Percentiles rank a stretch among this genome's conserved stretches.
phyloP scores from a whole-genome alignment of 2,888 invertebrate species.

The Spodoptera picta region DNA sequence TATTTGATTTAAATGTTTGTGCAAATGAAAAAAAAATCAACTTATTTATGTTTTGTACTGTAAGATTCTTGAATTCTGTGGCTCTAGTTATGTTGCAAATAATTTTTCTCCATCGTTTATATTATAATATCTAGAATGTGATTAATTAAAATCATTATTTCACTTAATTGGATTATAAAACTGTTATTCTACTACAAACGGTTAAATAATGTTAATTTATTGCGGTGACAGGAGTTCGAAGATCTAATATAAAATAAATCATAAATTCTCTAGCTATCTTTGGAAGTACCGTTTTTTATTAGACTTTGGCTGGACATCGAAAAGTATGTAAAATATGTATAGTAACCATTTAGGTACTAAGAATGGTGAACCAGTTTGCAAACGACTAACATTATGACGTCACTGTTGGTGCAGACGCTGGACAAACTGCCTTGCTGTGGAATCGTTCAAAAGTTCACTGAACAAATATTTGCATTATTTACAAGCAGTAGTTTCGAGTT shows the following conservation, averaged over 20 bases:
- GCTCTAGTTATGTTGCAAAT: too few relatives aligned
- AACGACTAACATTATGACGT: neutral
- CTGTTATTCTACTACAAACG: conserved; percentile 22
- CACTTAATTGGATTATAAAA: conserved; percentile 16
- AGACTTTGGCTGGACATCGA: conserved; percentile 7
- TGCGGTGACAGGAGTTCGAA: conserved; percentile 41
- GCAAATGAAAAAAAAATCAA: too few relatives aligned
- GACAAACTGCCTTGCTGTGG: too few relatives aligned
- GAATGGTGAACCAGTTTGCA: conserved; percentile 13
- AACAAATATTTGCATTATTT: too few relatives aligned
- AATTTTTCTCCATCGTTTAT: too few relatives aligned
- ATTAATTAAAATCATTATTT: conserved; percentile 7
- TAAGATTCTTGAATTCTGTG: too few relatives aligned
- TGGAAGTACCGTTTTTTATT: conserved; percentile 46
- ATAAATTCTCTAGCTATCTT: conserved; percentile 31
- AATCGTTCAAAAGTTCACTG: too few relatives aligned
- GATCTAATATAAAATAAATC: conserved; percentile 36
- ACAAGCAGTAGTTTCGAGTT: too few relatives aligned
- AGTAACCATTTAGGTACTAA: conserved; percentile 1
- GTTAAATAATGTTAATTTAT: conserved; percentile 42
- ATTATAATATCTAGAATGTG: neutral
- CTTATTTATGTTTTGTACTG: too few relatives aligned
- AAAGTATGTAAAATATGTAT: neutral
- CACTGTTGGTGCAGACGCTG: too few relatives aligned
- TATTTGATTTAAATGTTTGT: too few relatives aligned